These are phyloP conservation scores for Apis florea DNA, from an alignment of 1,140 invertebrate genomes.

Conservation along the genomic window DNA sequence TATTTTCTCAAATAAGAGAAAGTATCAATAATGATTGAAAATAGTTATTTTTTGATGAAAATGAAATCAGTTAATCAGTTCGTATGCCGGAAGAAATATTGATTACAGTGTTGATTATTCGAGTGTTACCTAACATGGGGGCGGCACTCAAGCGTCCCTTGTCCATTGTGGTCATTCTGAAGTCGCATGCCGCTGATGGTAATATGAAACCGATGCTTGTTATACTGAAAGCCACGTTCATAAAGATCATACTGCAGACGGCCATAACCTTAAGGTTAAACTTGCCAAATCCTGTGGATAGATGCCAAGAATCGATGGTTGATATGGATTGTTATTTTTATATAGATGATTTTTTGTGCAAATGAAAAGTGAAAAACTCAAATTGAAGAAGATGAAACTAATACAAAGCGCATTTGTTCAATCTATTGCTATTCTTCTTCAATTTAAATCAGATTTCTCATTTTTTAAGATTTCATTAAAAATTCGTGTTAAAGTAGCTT, in stretches of 20 bases:
- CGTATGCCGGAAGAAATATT: neutral
- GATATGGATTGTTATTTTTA: too few relatives aligned
- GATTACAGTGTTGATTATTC: neutral
- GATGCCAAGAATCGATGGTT: neutral
- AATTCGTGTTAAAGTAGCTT: too few relatives aligned
- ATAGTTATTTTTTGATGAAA: neutral
- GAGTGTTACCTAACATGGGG: slow-evolving; percentile 73
- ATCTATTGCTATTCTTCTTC: too few relatives aligned
- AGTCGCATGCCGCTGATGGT: slow-evolving; percentile 82
- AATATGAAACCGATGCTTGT: slow-evolving; percentile 80
- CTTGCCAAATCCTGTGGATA: slow-evolving; percentile 79
- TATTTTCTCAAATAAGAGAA: too few relatives aligned
- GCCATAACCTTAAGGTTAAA: slow-evolving; percentile 81
- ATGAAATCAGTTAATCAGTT: neutral
- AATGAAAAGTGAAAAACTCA: neutral
- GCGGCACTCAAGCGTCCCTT: slow-evolving; percentile 80
- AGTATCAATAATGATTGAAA: too few relatives aligned
- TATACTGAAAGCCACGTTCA: slow-evolving; percentile 79
- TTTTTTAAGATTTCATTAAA: too few relatives aligned
- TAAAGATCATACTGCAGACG: slow-evolving; percentile 81
- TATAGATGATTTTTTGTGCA: too few relatives aligned
- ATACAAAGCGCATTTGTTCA: too few relatives aligned
- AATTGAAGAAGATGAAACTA: too few relatives aligned
- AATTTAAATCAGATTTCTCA: too few relatives aligned
- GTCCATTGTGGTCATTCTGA: slow-evolving; percentile 80